A percentile compares a stretch with the other conserved stretches of the same genome.
These are phyloP conservation scores for Notarius quadriscutis DNA, from an alignment of 2,113 vertebrate species.

Conservation along the genomic window DNA sequence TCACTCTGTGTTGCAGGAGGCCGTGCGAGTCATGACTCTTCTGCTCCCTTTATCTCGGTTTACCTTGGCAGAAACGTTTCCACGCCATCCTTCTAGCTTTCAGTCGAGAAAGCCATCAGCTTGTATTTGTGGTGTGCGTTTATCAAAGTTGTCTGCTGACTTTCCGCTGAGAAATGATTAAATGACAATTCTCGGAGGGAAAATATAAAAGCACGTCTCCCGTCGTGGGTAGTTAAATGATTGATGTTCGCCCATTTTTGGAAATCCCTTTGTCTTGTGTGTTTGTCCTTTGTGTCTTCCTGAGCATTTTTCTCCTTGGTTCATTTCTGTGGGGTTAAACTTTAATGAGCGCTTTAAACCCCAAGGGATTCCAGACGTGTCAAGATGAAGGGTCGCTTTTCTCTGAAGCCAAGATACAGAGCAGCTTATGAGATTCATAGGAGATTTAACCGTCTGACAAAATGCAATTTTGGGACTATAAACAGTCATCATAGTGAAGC, in stretches of 20 bases:
- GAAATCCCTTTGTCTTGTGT: background rate
- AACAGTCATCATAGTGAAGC: background rate
- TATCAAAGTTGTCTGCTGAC: background rate
- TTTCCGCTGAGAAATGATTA: constrained; percentile 3
- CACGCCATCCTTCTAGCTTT: constrained; percentile 2
- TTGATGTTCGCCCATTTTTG: constrained; percentile 4
- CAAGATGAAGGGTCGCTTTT: constrained; percentile 14
- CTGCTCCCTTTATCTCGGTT: constrained; percentile 24
- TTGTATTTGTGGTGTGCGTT: background rate
- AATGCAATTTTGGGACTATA: background rate
- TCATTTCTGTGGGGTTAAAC: constrained; percentile 20
- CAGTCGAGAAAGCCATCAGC: background rate
- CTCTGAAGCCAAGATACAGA: background rate
- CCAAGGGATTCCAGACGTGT: background rate
- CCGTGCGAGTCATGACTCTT: constrained; percentile 27
- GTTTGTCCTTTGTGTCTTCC: constrained; percentile 12
- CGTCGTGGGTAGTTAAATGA: background rate
- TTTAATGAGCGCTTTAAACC: constrained; percentile 18
- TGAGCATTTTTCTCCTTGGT: constrained; percentile 35
- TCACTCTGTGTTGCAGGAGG: constrained; percentile 36
- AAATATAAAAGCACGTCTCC: background rate
- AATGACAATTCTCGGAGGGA: background rate
- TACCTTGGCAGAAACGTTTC: constrained; percentile 3
- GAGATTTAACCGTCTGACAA: background rate
- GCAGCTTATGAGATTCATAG: background rate